A percentile compares a stretch with the other conserved stretches of the same genome.
These are phyloP conservation scores for Meliscaeva auricollis DNA, from an alignment of 2,888 invertebrate species.

Conservation along the genomic window DNA sequence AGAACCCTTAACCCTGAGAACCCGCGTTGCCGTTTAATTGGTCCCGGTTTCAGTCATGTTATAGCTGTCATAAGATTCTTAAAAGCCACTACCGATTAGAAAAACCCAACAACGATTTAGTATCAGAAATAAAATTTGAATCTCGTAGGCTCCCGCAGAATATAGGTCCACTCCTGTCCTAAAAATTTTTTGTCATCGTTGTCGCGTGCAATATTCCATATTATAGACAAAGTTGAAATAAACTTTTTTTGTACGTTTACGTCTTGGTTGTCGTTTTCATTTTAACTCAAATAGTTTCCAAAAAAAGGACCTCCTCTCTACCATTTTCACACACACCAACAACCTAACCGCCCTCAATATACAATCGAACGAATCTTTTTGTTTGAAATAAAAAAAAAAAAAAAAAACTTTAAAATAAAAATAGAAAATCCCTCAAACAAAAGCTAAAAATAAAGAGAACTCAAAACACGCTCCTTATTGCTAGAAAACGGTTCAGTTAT, in stretches of 20 bases:
- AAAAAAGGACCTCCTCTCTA: not conserved
- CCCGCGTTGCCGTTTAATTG: too few species aligned
- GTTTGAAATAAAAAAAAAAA: constrained; percentile 22
- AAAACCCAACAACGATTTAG: not conserved
- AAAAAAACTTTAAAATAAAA: too few species aligned
- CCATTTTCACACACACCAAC: not conserved
- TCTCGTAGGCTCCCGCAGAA: not conserved
- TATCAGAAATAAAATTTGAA: not conserved
- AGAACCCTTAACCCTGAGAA: too few species aligned
- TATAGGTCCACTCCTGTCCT: not conserved
- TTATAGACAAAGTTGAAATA: constrained; percentile 47
- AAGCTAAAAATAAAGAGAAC: constrained; percentile 27
- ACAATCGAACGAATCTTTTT: constrained; percentile 59
- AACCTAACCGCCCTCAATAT: constrained; percentile 35
- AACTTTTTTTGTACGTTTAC: constrained; percentile 63
- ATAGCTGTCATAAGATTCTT: too few species aligned
- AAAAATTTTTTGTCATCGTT: not conserved
- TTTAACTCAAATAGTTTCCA: constrained; percentile 62
- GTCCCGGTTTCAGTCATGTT: too few species aligned
- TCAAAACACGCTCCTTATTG: constrained; percentile 67
- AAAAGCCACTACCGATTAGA: too few species aligned
- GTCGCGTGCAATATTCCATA: constrained; percentile 43
- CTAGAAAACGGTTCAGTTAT: constrained; percentile 73
- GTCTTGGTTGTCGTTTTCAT: constrained; percentile 54
- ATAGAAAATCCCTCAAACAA: too few species aligned